A percentile compares a stretch with the other conserved stretches of the same genome.
Conservation (phyloP, 2,797 vertebrate genomes). For the Otus scops region DNA sequence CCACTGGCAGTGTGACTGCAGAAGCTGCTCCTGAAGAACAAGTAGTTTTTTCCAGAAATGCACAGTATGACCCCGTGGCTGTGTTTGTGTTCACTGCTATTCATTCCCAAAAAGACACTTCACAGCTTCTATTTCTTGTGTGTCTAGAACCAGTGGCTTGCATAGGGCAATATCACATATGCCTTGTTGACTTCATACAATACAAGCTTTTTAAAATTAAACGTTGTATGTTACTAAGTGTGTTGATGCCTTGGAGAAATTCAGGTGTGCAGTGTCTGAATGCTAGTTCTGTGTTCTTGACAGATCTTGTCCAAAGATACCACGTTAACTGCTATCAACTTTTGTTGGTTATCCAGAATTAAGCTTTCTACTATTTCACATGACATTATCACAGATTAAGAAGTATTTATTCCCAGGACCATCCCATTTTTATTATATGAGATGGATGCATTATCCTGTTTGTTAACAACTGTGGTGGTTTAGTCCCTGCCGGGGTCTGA, state of each 20-base stretch:
- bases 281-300: neutral
- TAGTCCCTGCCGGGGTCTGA: too few species aligned
- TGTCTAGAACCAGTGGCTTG: neutral
- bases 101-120: neutral
- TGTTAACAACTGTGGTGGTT: neutral
- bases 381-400: neutral
- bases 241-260: neutral
- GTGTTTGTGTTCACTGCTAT: neutral
- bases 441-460: neutral
- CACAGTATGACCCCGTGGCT: neutral
- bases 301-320: neutral
- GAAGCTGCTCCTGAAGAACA: neutral
- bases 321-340: neutral
- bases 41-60: neutral
- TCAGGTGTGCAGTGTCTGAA: neutral
- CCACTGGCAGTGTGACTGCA: neutral
- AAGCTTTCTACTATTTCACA: neutral
- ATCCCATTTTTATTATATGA: neutral
- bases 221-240: neutral
- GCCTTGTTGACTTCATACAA: neutral
- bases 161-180: fast-evolving
- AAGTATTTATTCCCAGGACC: neutral
- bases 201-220: neutral
- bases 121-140: neutral
- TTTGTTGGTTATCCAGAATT: neutral